phyloP scores from a whole-genome alignment of 2,888 invertebrate genomes.

The Tetragonula carbonaria region DNA sequence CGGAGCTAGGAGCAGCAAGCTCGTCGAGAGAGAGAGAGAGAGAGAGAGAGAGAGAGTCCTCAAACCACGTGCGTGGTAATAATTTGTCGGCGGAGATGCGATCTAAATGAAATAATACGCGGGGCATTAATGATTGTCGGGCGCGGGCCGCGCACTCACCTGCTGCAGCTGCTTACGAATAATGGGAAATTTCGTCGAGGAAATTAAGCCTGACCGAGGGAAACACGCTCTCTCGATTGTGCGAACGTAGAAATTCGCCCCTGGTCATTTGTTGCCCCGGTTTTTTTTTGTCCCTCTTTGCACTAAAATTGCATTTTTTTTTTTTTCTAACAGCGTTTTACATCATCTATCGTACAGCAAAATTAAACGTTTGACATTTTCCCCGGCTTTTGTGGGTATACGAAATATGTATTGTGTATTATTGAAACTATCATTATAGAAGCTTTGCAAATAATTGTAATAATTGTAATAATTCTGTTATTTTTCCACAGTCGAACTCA shows the following conservation, averaged over 20 bases:
- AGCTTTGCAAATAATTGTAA: too few relatives aligned
- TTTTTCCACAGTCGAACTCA: too few relatives aligned
- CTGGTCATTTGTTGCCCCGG: not conserved
- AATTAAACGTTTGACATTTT: too few relatives aligned
- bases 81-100: conserved; percentile 52
- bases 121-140: conserved; percentile 53
- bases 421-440: too few relatives aligned
- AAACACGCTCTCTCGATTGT: conserved; percentile 1
- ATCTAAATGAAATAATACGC: conserved; percentile 67
- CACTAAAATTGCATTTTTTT: not conserved
- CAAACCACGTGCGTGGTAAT: conserved; percentile 48
- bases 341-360: too few relatives aligned
- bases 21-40: not conserved
- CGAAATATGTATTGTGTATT: too few relatives aligned
- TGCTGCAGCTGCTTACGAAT: conserved; percentile 63
- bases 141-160: conserved; percentile 48
- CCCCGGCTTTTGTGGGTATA: too few relatives aligned
- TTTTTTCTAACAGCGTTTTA: too few relatives aligned
- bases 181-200: conserved; percentile 51
- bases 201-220: conserved; percentile 38
- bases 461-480: too few relatives aligned
- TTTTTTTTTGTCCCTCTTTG: not conserved
- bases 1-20: not conserved
- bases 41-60: conserved; percentile 4
- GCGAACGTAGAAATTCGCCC: not conserved